Evolutionary conservation across 1,140 invertebrate species (phyloP), one percentile per base, ranked within the genome.

Genomic region (Brachionus koreanus): DNA sequence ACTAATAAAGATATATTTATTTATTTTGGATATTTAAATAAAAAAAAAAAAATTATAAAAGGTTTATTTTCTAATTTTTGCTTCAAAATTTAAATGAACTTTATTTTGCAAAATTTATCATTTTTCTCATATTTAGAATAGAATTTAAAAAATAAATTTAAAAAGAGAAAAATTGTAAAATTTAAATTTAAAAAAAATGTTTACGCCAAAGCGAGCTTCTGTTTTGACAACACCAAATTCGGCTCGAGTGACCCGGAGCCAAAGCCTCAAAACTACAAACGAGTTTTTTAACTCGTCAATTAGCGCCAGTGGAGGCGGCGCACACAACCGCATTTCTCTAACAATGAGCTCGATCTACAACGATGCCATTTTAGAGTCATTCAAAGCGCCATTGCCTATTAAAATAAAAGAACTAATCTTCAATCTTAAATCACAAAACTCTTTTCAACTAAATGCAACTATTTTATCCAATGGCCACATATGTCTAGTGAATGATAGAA

Each of bases 361-460:
- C 49, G 76, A 79, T 79, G 7, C 49, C 52, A 79, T 79, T 5
- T 52, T 79, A 12, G 76, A 79, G 16, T 79, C 76, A 65, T 79
- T 35, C 33, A 79, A 79, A 43, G 46, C 76, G 0, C 76, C 76
- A 16, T 43, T 79, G 23, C 76, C 76, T 29, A 61, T 79, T 5
- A 79, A 79, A 79, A 61, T 79, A 35, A 79, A 79, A 19, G 76
- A 79, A 23, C n/a, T 79, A 6, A 79, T 79, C 7, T 79, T 79
- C 35, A 57, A 79, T 37, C 39, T 79, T 16, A 79, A 79, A 37
- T 61, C 76, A n/a, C 49, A 79, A 5, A 52, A 39, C n/a, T 57
- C 49, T 12, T 46, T 49, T 49, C 37, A 74, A 12, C 23, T 79
- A 25, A 79, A 42, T 12, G 76, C 49, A 19, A 79, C 76, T 0